Base-by-base conservation (phyloP, 2,797 vertebrate species). In the Buceros bicornis region DNA sequence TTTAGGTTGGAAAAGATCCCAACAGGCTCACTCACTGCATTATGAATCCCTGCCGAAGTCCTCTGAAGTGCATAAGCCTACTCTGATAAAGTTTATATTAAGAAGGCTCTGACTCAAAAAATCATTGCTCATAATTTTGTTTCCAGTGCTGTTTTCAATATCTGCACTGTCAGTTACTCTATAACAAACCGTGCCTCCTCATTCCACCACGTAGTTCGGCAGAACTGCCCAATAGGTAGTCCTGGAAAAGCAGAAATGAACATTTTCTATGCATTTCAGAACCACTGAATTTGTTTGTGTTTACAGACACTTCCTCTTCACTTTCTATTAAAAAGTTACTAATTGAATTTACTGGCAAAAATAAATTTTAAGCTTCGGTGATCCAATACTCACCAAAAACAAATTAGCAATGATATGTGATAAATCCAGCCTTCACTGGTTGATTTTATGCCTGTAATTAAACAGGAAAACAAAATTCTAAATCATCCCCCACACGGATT, bases 391-490 rank as follows among this genome's bases (percentile, higher is more conserved):
- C n/a, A 73, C 40, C 5, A 82, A 87, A 87, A 93, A 66, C 31
- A 93, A 93, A 91, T 71, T 58, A 81, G 3, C 33, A 65, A 43
- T 29, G 5, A 40, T 64, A 88, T 2, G 1, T 78, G 57, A 89
- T 91, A 91, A 93, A 76, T 88, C n/a, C 65, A 79, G 16, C 8
- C 31, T 35, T 13, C 29, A 35, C 15, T 71, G 50, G 33, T 71
- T 88, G 76, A 83, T 81, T 93, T 93, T 88, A 93, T 71, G 29
- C 74, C 18, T 35, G 11, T 21, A 90, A 79, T 82, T 87, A 82
- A 90, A 82, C 16, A 82, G 64, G 33, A 82, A 94, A 94, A 90
- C 72, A 92, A 93, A 90, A 89, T 84, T 69, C 58, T 84, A 84
- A 89, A 82, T 92, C 28, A 85, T 48, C 40, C 5, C 4, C 8